phyloP scores from a whole-genome alignment of 2,113 vertebrate genomes.

The Spilogale gracilis region DNA sequence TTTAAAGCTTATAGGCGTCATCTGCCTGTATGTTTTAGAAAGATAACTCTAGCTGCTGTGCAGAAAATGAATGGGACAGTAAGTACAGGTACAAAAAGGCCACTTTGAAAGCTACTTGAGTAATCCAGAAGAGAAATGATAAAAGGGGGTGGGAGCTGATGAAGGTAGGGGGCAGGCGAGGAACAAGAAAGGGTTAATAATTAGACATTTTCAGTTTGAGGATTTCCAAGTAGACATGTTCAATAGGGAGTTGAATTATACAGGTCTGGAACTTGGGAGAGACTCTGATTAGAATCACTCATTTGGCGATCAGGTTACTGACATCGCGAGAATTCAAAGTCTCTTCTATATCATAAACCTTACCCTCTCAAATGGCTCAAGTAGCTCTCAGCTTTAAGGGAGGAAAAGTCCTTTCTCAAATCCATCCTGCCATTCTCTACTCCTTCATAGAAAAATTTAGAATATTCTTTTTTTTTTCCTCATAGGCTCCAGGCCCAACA shows the following conservation, averaged over 20 bases:
- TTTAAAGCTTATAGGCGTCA: neutral
- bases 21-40: neutral
- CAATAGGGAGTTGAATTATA: neutral
- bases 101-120: neutral
- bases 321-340: neutral
- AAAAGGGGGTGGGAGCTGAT: neutral
- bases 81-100: neutral
- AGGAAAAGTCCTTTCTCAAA: neutral
- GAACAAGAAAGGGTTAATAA: neutral
- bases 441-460: neutral
- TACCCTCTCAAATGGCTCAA: neutral
- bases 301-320: neutral
- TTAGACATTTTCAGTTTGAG: constrained; percentile 3
- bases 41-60: neutral
- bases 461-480: neutral
- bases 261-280: neutral
- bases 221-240: neutral
- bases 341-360: neutral
- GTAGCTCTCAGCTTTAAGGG: neutral
- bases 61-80: neutral
- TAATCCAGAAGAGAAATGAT: neutral
- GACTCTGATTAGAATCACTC: neutral
- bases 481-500: neutral
- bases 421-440: neutral
- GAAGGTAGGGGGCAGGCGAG: neutral